Base-by-base conservation (phyloP, 1,140 invertebrate genomes). In the Drosophila ambigua region DNA sequence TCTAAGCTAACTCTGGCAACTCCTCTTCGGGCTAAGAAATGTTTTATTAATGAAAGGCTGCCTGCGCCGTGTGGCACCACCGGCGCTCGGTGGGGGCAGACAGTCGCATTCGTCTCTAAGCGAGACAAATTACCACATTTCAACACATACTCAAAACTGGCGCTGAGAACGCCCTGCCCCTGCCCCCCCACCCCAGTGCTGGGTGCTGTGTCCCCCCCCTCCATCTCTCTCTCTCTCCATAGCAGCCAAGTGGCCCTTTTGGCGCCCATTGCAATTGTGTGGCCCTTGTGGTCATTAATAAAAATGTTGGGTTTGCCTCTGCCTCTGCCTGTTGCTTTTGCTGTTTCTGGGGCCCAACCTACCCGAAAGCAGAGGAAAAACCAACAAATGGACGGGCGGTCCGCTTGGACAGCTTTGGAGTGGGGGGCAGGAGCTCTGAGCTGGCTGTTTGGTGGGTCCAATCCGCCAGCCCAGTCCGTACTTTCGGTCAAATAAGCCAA, bases 91-190 rank as follows among this genome's bases (percentile, higher is more conserved):
- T 16, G 68, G 53, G 35, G 26, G 28, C 74, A 62, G 41, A 50
- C 66, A 48, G 45, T 59, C 61, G 24, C 66, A 57, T 59, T 79
- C 69, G 63, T 79, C 78, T 83, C 79, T 88, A 88, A 88, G 83
- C 83, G 83, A 88, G 83, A 88, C 83, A 88, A 88, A 88, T 88
- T 88, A 88, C 83, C 83, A 88, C 83, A 88, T 87, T 87, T 87
- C 83, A 87, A 87, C 83, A 87, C 83, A 87, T 82, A 79, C 81
- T 85, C 77, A 80, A 80, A 84, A 85, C 77, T 85, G 80, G 80
- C 72, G 66, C 77, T 75, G 66, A 61, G 35, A 11, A 39, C 35
- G 59, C n/a, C 31, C 71, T 76, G 75, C 75, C 71, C 66, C 61
- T n/a, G n/a, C n/a, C n/a, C n/a, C n/a, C n/a, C 73, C 53, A 0